Evolutionary conservation across 2,113 vertebrate species (phyloP), one percentile per base, ranked within the genome.

Genomic region (Pica pica): DNA sequence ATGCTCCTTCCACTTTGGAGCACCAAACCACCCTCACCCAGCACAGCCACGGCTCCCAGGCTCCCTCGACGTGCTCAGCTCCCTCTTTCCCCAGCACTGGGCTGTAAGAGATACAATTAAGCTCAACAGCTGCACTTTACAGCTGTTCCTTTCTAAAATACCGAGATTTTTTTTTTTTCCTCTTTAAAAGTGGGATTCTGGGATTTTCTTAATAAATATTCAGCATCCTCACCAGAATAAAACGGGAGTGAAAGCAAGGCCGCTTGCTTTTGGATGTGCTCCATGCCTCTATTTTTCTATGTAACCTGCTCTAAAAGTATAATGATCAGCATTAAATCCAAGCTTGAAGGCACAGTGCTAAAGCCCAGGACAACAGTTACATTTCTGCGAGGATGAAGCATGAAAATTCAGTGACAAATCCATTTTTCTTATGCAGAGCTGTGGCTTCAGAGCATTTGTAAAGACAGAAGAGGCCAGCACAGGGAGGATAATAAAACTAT

Each of bases 281-380:
- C 63, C 6, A 31, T 95, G 84, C 95, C 94, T 95, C 96, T 96
- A 77, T 97, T 97, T 97, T 96, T 92, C 92, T 82, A 46, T 15
- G 81, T 89, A 94, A 93, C 94, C 96, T 97, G 90, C 89, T 97
- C 97, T 97, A 69, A 97, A 97, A 97, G 96, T 97, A 93, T 95
- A 97, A 98, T 95, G 94, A 97, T 97, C 41, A 17, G 96, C 87
- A 96, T 94, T 97, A 97, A 97, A 97, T 96, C 96, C 95, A 96
- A 93, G 89, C 93, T 94, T 94, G 94, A 96, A 97, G 95, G 96
- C 96, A 97, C 64, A 81, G 91, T 86, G 91, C 96, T 96, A 96
- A 97, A 97, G 96, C 95, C 96, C 96, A 95, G 94, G 91, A 96
- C 96, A 97, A 97, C 94, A 97, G 97, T 98, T 98, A 97, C 96